Conservation (phyloP, 2,888 invertebrate species). For the Pristionchus japonicus region DNA sequence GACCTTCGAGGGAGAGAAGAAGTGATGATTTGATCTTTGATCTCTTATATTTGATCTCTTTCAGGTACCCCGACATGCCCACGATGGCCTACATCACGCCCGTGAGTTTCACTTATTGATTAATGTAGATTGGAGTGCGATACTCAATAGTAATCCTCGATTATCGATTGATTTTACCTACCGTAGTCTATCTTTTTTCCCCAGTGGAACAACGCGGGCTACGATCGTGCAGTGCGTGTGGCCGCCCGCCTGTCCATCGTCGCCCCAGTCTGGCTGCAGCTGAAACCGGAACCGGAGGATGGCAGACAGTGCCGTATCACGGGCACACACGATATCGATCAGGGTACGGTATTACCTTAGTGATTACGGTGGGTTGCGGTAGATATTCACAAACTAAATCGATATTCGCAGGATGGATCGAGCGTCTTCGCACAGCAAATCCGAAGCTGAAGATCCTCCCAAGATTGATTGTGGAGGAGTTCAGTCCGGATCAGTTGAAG, state of each 20-base stretch:
- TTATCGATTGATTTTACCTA: not conserved
- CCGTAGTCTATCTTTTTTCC: not conserved
- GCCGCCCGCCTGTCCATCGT: conserved; percentile 23
- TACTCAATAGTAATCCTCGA: not conserved
- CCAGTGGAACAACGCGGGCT: conserved; percentile 42
- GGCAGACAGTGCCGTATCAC: not conserved
- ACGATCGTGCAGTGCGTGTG: conserved; percentile 23
- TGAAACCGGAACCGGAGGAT: not conserved
- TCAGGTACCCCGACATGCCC: conserved; percentile 35
- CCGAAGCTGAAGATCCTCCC: conserved; percentile 41
- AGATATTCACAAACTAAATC: not conserved
- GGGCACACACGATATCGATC: conserved; percentile 45
- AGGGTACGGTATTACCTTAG: not conserved
- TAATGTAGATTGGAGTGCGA: not conserved
- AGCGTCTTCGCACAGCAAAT: conserved; percentile 14
- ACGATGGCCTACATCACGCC: conserved; percentile 43
- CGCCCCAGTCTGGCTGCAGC: conserved; percentile 45
- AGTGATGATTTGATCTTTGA: not conserved
- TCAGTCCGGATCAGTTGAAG: not conserved
- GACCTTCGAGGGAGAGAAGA: not conserved
- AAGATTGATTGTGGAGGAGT: conserved; percentile 38
- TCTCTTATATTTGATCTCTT: not conserved
- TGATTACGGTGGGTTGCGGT: not conserved
- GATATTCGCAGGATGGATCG: conserved; percentile 42
- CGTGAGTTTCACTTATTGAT: not conserved